Evolutionary conservation across 2,888 invertebrate genomes (phyloP), one percentile per base, ranked within the genome.

Genomic region (Lordiphosa andalusiaca): DNA sequence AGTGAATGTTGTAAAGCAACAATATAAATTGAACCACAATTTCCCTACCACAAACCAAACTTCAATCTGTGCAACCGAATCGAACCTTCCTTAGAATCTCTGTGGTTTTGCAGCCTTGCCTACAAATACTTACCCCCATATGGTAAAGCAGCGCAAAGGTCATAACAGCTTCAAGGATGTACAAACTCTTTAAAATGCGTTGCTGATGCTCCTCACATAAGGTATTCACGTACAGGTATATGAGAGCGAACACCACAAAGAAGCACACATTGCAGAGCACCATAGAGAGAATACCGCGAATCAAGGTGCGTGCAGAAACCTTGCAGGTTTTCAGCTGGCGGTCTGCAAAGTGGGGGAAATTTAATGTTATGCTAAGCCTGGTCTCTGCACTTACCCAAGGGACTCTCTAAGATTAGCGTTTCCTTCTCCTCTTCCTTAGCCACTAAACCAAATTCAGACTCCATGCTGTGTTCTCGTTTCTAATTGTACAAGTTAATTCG

Each of bases 181-280:
- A 46, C 7, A 50, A 7, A 0, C 4, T 10, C 1, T 47, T 40
- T 1, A 5, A n/a, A 0, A 60, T 10, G 5, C 39, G 6, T 5
- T 0, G 6, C 6, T 42, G 59, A n/a, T 62, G 36, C 19, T 44
- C n/a, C 1, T 37, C 41, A 1, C 54, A 9, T 2, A 57, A 41
- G 1, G 30, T 21, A 3, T 10, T 42, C 2, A 65, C 0, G 30
- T 50, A 78, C 4, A 46, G 3, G 6, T 46, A 69, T 10, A 38
- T 59, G 2, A 39, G 21, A 16, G 0, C 41, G 25, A 2, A 21
- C 16, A 21, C 53, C 3, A 5, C 16, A 16, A 54, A 4, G 4
- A 83, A 19, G 19, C n/a, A 38, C 10, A 49, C 0, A 19, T 83
- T 76, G 5, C 83, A 50, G 0, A 72, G 9, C 1, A 70, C 1